These are phyloP conservation scores for Oithona nana DNA, from an alignment of 2,888 invertebrate genomes.

Conservation along the genomic window DNA sequence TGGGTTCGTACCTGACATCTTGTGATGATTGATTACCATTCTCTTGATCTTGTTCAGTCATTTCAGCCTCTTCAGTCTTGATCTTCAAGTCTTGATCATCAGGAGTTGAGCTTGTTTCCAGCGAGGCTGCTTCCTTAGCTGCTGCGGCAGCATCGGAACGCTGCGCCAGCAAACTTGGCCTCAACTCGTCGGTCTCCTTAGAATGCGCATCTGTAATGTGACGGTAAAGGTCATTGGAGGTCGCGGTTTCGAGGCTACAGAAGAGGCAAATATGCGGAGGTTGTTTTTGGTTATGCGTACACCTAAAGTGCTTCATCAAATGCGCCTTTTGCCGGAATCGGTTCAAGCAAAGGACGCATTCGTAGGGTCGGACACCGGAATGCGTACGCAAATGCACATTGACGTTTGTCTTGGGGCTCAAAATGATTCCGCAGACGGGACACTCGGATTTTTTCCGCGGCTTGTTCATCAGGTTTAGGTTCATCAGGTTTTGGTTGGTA, in stretches of 20 bases:
- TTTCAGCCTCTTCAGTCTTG: background rate
- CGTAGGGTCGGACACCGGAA: conserved; percentile 16
- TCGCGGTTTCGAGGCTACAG: background rate
- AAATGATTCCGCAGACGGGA: conserved; percentile 9
- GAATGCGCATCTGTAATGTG: conserved; percentile 17
- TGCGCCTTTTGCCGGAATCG: conserved; percentile 17
- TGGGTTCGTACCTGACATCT: conserved; percentile 13
- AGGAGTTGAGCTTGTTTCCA: background rate
- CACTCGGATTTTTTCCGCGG: background rate
- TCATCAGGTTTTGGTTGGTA: background rate
- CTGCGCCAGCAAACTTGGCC: background rate
- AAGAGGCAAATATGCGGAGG: conserved; percentile 12
- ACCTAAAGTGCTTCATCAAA: conserved; percentile 15
- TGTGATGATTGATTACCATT: no score
- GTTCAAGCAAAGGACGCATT: conserved; percentile 14
- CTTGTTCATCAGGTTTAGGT: background rate
- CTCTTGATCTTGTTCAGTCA: background rate
- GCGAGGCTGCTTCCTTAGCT: background rate
- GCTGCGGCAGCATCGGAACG: background rate
- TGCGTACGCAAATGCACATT: conserved; percentile 17
- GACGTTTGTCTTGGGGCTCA: conserved; percentile 16
- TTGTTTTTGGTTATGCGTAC: conserved; percentile 13
- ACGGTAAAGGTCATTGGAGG: conserved; percentile 18
- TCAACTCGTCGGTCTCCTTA: conserved; percentile 7
- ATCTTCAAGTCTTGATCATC: background rate